These are phyloP conservation scores for Herminia tarsipennalis DNA, from an alignment of 2,888 invertebrate species.

Conservation along the genomic window DNA sequence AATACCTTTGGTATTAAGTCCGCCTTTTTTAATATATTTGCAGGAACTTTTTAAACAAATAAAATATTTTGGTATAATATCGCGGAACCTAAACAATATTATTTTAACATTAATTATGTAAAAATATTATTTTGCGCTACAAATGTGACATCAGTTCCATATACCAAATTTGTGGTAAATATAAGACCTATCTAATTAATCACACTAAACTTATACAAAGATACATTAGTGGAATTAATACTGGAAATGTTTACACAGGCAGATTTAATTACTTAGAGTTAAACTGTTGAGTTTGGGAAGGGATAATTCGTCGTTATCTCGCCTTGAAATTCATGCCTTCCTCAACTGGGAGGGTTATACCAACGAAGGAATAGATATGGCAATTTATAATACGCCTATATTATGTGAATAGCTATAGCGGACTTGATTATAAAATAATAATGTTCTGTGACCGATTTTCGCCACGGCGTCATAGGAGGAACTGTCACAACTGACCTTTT, in stretches of 20 bases:
- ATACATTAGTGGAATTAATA: conserved; percentile 30
- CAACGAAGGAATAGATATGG: conserved; percentile 37
- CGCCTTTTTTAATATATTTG: too few relatives aligned
- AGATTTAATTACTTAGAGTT: conserved; percentile 62
- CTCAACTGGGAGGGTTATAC: conserved; percentile 34
- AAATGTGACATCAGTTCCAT: not conserved
- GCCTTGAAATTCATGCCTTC: conserved; percentile 58
- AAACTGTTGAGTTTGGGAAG: conserved; percentile 51
- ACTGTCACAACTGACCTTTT: too few relatives aligned
- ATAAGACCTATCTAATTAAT: conserved; percentile 27
- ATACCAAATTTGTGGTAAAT: not conserved
- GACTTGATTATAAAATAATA: too few relatives aligned
- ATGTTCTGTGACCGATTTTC: too few relatives aligned
- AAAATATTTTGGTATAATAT: too few relatives aligned
- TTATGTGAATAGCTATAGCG: too few relatives aligned
- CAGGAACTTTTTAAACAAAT: too few relatives aligned
- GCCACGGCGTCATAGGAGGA: too few relatives aligned
- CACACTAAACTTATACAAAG: conserved; percentile 17
- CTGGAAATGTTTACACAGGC: conserved; percentile 51
- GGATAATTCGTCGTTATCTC: conserved; percentile 64
- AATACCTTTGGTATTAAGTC: too few relatives aligned
- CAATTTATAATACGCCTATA: conserved; percentile 8
- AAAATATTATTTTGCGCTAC: too few relatives aligned
- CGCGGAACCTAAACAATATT: too few relatives aligned
- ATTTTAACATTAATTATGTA: too few relatives aligned